Evolutionary conservation across 2,113 vertebrate genomes (phyloP).

Genomic region (Glaucidium brasilianum): DNA sequence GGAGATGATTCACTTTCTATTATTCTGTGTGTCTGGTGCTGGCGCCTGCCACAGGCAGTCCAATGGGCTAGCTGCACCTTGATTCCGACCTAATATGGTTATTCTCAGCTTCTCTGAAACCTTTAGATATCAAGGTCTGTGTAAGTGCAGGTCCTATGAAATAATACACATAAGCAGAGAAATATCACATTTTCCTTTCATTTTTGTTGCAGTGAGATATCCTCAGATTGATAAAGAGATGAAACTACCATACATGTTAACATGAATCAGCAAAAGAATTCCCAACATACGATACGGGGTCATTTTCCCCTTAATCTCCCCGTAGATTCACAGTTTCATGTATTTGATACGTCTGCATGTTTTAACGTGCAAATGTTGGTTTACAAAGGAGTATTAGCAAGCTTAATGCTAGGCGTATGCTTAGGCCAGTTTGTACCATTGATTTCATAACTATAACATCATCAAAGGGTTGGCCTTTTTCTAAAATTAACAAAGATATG

Average conservation of each 20-base stretch:
- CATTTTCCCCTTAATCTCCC: not conserved
- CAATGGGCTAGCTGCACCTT: not conserved
- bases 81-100: not conserved
- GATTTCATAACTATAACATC: not conserved
- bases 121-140: not conserved
- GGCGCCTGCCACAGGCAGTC: not conserved
- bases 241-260: not conserved
- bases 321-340: not conserved
- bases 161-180: not conserved
- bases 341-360: rapidly evolving
- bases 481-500: not conserved
- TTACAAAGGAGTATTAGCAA: not conserved
- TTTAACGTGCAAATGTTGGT: not conserved
- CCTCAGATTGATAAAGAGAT: not conserved
- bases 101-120: not conserved
- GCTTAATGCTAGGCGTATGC: not conserved
- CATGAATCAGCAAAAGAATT: not conserved
- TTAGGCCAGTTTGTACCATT: not conserved
- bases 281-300: not conserved
- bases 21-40: not conserved
- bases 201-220: not conserved
- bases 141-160: not conserved
- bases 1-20: not conserved
- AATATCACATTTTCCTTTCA: not conserved
- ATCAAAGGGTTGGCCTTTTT: not conserved